Conservation (phyloP, 1,140 invertebrate genomes). For the Bombus waltoni region DNA sequence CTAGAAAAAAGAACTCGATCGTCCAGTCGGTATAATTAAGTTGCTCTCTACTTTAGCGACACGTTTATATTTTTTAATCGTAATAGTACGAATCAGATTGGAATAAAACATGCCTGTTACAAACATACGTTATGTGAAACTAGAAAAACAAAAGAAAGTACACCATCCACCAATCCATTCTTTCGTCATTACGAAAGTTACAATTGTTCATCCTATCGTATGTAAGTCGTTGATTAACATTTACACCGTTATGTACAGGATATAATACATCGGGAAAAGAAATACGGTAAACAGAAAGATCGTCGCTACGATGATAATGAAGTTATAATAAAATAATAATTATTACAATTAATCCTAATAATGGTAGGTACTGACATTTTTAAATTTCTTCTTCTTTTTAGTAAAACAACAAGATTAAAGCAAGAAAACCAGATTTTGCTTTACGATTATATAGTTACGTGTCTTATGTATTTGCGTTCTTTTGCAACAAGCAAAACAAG, state of each 20-base stretch:
- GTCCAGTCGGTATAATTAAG: not conserved
- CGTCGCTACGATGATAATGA: conserved; percentile 47
- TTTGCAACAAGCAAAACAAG: no score
- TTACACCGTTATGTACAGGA: conserved; percentile 76
- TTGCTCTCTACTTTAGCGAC: conserved; percentile 22
- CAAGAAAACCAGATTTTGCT: conserved; percentile 9
- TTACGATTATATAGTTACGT: conserved; percentile 26
- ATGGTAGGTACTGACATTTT: conserved; percentile 29
- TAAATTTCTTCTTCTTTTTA: not conserved
- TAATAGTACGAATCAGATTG: not conserved
- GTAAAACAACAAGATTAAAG: conserved; percentile 19
- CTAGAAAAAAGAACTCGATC: not conserved
- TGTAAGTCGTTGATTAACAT: conserved; percentile 71
- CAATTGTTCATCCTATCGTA: conserved; percentile 70
- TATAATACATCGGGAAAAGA: conserved; percentile 69
- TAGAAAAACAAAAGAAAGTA: conserved; percentile 48
- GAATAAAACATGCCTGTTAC: conserved; percentile 35
- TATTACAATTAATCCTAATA: conserved; percentile 29
- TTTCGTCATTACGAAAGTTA: conserved; percentile 72
- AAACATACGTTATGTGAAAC: conserved; percentile 54
- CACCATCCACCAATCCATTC: conserved; percentile 64
- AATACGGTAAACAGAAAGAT: conserved; percentile 50
- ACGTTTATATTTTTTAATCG: conserved; percentile 43
- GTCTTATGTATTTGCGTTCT: not conserved
- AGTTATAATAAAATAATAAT: conserved; percentile 45